Base-by-base conservation (phyloP, 1,140 invertebrate genomes). In the Trichonephila clavipes region DNA sequence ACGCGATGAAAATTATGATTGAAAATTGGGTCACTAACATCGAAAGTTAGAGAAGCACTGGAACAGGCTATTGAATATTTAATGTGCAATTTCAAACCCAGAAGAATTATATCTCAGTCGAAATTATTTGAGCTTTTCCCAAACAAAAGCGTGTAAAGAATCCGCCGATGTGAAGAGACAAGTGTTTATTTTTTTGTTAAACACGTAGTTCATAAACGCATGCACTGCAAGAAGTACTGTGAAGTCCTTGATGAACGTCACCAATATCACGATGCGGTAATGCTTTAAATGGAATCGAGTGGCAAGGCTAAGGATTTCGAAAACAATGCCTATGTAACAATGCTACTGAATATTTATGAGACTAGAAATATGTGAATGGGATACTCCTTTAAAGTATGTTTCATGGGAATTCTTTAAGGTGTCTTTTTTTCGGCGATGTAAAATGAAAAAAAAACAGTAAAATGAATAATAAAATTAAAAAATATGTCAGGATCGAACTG, bases 281-380 rank as follows among this genome's bases (percentile, higher is more conserved):
- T 64, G 66, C 40, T 88, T 88, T 88, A 88, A 72, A 72, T 72
- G 64, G 64, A 61, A 62, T 28, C 24, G 85, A n/a, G 21, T 40
- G 28, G 58, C 61, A 34, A 61, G 85, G 58, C 24, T 28, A 64
- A 34, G 14, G 2, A 8, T 34, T 24, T 10, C 10, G 28, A 62
- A 87, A 87, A 87, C 85, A 87, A 87, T 87, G 28, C 59, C 19
- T 28, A 64, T 87, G 64, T 19, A 12, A 34, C n/a, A 34, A 77
- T 34, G 5, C 28, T 16, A 1, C 44, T 87, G 85, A 87, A 61
- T 87, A 62, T 87, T 87, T 87, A 87, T 87, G 44, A 61, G 59
- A 2, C n/a, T 28, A 24, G 59, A 64, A 62, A 34, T 34, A 62
- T 34, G 58, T 34, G 58, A n/a, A 87, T 64, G 40, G 28, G 34